phyloP scores from a whole-genome alignment of 2,113 vertebrate genomes.

The Brachypteracias leptosomus region DNA sequence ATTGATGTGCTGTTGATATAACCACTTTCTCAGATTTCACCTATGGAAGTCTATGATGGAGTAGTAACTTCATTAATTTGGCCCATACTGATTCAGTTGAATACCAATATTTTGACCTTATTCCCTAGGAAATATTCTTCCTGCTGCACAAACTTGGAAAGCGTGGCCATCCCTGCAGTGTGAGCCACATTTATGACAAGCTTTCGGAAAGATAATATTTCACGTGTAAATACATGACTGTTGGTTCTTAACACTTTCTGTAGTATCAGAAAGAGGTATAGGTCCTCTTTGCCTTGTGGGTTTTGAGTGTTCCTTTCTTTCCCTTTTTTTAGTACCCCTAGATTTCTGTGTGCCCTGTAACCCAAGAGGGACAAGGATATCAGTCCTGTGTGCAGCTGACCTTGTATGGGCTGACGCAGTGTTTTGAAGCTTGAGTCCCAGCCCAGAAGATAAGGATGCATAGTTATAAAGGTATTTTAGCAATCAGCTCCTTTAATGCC shows the following conservation, averaged over 20 bases:
- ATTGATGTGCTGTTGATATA: slow-evolving; percentile 61
- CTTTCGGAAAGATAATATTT: slow-evolving; percentile 13
- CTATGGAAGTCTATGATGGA: background rate
- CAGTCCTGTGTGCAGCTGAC: background rate
- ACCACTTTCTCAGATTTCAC: slow-evolving; percentile 41
- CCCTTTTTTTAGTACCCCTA: background rate
- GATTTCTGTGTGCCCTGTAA: background rate
- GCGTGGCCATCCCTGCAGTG: background rate
- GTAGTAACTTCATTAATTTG: slow-evolving; percentile 53
- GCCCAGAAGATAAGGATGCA: background rate
- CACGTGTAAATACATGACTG: background rate
- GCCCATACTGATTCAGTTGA: background rate
- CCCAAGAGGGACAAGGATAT: background rate
- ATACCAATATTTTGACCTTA: slow-evolving; percentile 45
- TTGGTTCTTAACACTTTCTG: background rate
- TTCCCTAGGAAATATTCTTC: slow-evolving; percentile 42
- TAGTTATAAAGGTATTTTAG: background rate
- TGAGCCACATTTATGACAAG: slow-evolving; percentile 35
- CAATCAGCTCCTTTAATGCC: background rate
- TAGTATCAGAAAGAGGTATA: background rate
- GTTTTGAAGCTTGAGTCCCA: background rate
- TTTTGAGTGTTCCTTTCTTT: background rate
- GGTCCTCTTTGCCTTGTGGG: background rate
- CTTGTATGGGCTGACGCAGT: background rate
- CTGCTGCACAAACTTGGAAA: slow-evolving; percentile 33